Evolutionary conservation across 2,113 vertebrate genomes (phyloP), one percentile per base, ranked within the genome.

Genomic region (Loxodonta africana): DNA sequence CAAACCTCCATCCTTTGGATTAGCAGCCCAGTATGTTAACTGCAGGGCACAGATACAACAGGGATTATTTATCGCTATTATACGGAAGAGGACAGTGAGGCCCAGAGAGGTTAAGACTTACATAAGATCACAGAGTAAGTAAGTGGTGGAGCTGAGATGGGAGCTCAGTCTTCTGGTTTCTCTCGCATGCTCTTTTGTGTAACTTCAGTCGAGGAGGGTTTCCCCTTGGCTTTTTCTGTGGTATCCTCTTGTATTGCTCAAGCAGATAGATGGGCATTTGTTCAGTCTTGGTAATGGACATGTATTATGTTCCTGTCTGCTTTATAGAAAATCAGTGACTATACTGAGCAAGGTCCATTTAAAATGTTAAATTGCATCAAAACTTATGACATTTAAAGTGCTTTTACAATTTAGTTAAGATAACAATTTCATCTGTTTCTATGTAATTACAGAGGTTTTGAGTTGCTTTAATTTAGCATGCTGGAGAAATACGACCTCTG

Each of bases 391-490:
- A 84, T 90, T 90, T 93, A 97, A 92, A 98, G 97, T 97, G 91
- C 98, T 96, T 96, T 98, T 98, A 96, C 82, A 96, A 96, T 98
- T 97, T 98, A 97, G 97, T 98, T 98, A 98, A 98, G 98, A 98
- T 99, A 98, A 98, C 97, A 98, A 97, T 98, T 99, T 98, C 96
- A 57, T 98, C 98, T 98, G 98, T 96, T 96, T 97, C 98, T 26
- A 84, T 97, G 94, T 98, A 98, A 98, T 99, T 99, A 98, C 21
- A 89, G 97, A 95, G 91, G 83, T 98, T 98, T 98, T 96, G 98
- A 97, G 97, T 98, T 97, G 96, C 87, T 97, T 97, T 91, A 51
- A 88, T 95, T 97, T 98, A 99, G 98, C 98, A 97, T 96, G 91
- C 96, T 41, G 69, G 90, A 96, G 96, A 98, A 96, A 33, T 76